These are phyloP conservation scores for Lymantria monacha DNA, from an alignment of 2,888 invertebrate genomes.

Conservation along the genomic window DNA sequence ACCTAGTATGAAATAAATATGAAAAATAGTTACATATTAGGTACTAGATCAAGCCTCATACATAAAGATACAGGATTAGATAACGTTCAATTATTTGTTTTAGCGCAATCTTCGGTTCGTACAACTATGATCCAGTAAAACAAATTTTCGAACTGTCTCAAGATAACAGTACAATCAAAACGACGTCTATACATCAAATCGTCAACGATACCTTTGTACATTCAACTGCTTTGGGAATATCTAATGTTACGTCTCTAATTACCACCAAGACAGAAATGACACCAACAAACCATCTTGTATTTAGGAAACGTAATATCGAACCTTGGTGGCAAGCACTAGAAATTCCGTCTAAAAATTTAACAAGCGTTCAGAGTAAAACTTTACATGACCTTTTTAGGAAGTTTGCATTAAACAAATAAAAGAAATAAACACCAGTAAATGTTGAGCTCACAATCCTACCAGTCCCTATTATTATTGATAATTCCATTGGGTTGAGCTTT, in stretches of 20 bases:
- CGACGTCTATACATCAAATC: background rate
- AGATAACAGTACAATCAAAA: background rate
- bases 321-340: background rate
- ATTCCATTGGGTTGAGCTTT: too few species aligned
- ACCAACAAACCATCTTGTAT: background rate
- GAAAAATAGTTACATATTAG: too few species aligned
- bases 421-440: too few species aligned
- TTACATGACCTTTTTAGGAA: background rate
- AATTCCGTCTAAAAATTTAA: background rate
- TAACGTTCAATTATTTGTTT: background rate
- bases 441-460: too few species aligned
- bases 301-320: background rate
- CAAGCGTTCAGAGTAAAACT: background rate
- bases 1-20: too few species aligned
- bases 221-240: background rate
- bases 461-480: too few species aligned
- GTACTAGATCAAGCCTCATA: too few species aligned
- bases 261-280: background rate
- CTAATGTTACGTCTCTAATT: background rate
- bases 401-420: background rate
- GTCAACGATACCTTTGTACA: background rate
- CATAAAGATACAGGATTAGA: too few species aligned
- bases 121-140: background rate
- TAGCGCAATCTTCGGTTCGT: background rate
- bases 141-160: constrained; percentile 1